Evolutionary conservation across 1,140 invertebrate species (phyloP), one percentile per base, ranked within the genome.

Genomic region (Pseudomyrmex flavicornis): DNA sequence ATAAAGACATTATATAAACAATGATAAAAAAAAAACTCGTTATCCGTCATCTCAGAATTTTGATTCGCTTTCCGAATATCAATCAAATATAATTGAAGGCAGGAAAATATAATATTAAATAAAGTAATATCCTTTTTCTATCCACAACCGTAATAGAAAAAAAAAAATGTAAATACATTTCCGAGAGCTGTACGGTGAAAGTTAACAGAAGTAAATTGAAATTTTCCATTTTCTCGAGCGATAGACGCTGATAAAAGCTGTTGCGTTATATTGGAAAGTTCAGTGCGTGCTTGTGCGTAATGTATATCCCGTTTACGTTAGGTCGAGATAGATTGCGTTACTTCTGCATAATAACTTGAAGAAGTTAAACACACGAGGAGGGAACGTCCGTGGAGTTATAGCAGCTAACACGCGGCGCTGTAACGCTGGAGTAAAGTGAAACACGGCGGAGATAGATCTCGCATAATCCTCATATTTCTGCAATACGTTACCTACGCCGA

Each of bases 371-470:
- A 80, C 46, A 80, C 76, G 66, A 61, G 76, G 70, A 35, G 35
- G 54, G 66, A 72, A 72, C 54, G 76, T 59, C 68, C 66, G 44
- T 66, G 66, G 66, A 80, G 76, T 80, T 80, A 80, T 80, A 80
- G 66, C 44, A 80, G 76, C 76, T 59, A 80, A 61, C 76, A 70
- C 46, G 76, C 76, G 76, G 44, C 44, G 54, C 20, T 59, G 76
- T 70, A 70, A 79, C 65, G 74, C 61, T 7, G 54, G 46, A 69
- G 65, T 79, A 80, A 80, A 80, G 54, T 80, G 66, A 80, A 80
- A 80, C 76, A 80, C 76, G 76, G 76, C 76, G 66, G 76, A 80
- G 76, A 80, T 80, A 80, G 76, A 80, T 80, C 76, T 80, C 66
- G 66, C 69, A 80, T 80, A 72, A 80, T 80, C 76, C 76, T 80